Evolutionary conservation across 2,888 invertebrate genomes (phyloP).

Genomic region (Tanypteryx hageni): DNA sequence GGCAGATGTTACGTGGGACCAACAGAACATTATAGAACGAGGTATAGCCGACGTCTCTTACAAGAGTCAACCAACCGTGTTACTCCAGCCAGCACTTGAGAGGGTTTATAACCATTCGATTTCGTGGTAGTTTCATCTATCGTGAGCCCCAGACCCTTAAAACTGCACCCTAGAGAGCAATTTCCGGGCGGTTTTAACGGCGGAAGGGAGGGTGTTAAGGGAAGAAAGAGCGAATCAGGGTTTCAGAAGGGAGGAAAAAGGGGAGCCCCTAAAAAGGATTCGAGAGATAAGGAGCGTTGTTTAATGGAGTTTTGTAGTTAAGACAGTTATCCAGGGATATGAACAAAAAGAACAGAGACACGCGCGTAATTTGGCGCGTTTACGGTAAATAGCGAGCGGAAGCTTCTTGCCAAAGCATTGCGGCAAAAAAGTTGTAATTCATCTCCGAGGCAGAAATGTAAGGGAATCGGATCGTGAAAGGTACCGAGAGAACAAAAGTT

Average conservation of each 20-base stretch:
- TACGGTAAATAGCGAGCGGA: too few relatives aligned
- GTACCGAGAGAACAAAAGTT: too few relatives aligned
- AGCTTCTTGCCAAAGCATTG: too few relatives aligned
- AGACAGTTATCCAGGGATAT: too few relatives aligned
- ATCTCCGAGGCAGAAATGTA: too few relatives aligned
- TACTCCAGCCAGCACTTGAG: not conserved
- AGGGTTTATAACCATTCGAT: not conserved
- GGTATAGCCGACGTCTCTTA: slow-evolving; percentile 30
- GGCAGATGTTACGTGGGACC: not conserved
- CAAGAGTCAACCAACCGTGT: slow-evolving; percentile 35
- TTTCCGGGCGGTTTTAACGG: not conserved
- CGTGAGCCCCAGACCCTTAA: not conserved
- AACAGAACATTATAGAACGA: not conserved
- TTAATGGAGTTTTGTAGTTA: too few relatives aligned
- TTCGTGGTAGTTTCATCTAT: not conserved
- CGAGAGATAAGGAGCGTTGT: too few relatives aligned
- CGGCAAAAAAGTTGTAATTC: too few relatives aligned
- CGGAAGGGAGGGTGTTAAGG: not conserved
- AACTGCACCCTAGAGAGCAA: slow-evolving; percentile 35
- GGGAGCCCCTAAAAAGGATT: not conserved
- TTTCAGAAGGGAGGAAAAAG: not conserved
- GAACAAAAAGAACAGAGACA: too few relatives aligned
- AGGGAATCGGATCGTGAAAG: too few relatives aligned
- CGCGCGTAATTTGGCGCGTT: too few relatives aligned
- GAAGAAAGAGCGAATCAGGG: not conserved